A percentile compares a stretch with the other conserved stretches of the same genome.
These are phyloP conservation scores for Okamejei kenojei DNA, from an alignment of 2,797 vertebrate species.

Conservation along the genomic window DNA sequence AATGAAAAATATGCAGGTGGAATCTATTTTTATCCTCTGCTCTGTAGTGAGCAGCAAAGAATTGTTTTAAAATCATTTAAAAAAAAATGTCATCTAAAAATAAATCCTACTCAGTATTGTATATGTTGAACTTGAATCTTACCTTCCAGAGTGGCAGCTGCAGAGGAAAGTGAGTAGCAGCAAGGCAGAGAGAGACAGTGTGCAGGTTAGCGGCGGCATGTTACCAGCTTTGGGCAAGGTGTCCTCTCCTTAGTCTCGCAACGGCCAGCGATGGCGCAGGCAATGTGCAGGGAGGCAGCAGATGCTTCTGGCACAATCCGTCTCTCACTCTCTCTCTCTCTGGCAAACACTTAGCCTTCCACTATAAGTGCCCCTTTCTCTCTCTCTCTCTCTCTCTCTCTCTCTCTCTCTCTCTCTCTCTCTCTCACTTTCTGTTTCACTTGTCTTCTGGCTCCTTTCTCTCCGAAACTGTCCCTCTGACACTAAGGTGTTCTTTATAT, in stretches of 20 bases:
- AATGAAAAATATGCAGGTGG: not conserved
- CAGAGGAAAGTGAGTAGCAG: not conserved
- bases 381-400: not conserved
- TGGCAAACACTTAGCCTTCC: not conserved
- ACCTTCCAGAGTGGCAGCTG: not conserved
- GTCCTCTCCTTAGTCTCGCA: not conserved
- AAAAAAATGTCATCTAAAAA: not conserved
- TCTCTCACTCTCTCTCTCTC: not conserved
- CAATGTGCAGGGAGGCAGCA: not conserved
- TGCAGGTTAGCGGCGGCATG: not conserved
- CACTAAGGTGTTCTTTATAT: not conserved
- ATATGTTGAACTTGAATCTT: not conserved
- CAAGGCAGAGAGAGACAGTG: not conserved
- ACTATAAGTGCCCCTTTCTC: not conserved
- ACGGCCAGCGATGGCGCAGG: not conserved
- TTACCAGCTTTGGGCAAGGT: not conserved
- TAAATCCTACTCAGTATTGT: too few species aligned
- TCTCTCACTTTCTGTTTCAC: not conserved
- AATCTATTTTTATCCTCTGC: not conserved
- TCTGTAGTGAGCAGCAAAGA: not conserved
- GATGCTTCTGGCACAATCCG: not conserved
- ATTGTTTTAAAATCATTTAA: not conserved
- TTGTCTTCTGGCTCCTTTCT: not conserved
- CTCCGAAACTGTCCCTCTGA: not conserved
- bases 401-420: not conserved